Conservation (phyloP, 2,888 invertebrate genomes). For the Lumbricus terrestris region DNA sequence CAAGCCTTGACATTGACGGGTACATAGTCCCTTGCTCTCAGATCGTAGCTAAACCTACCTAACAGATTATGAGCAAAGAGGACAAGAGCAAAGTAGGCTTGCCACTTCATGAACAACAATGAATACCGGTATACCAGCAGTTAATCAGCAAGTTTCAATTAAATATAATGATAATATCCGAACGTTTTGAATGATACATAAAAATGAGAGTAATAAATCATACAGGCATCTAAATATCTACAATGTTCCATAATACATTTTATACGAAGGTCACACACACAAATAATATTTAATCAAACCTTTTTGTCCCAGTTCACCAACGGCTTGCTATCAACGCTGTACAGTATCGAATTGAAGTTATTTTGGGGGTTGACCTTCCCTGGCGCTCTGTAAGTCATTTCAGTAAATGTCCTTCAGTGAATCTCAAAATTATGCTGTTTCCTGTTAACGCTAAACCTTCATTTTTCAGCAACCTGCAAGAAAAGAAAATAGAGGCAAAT, state of each 20-base stretch:
- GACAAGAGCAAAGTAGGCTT: no score
- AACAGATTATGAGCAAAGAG: no score
- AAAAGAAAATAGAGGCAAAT: neutral
- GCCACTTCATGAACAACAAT: no score
- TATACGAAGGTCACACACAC: neutral
- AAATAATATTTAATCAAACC: conserved; percentile 52
- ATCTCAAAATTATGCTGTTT: neutral
- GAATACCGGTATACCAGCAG: no score
- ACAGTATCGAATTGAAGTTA: conserved; percentile 63
- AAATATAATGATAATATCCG: no score
- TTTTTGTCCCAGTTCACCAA: conserved; percentile 65
- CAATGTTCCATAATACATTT: neutral
- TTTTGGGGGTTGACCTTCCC: conserved; percentile 65
- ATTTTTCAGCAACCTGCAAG: neutral
- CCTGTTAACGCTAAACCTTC: neutral
- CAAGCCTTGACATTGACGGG: no score
- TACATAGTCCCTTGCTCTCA: no score
- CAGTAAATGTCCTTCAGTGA: neutral
- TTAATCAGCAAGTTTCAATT: no score
- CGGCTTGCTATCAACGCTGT: conserved; percentile 64
- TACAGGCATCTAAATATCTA: no score
- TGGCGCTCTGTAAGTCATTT: conserved; percentile 53
- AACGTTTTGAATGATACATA: no score
- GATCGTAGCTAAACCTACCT: no score
- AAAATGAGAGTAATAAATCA: no score